Evolutionary conservation across 2,888 invertebrate species (phyloP), one percentile per base, ranked within the genome.

Genomic region (Heteromurus nitidus): DNA sequence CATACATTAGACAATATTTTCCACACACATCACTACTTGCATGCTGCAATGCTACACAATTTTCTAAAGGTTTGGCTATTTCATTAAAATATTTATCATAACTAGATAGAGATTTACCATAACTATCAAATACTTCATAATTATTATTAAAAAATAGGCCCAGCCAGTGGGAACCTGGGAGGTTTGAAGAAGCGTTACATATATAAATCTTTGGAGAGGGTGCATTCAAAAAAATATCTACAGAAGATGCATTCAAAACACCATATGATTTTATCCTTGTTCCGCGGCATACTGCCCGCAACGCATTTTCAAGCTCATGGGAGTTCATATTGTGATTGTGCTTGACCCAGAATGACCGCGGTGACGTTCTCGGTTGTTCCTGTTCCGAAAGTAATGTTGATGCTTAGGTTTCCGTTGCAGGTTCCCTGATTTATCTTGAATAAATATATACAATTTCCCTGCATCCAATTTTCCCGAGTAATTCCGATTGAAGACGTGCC

Each of bases 91-190:
- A 16, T 13, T 9, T 5, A 13, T 53, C 30, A 47, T 68, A 53
- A 20, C 7, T 22, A 2, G 7, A 31, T 11, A 53, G 3, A n/a
- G 30, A n/a, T 3, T 24, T 11, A 36, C 69, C 69, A 9, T 55
- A 31, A 36, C 13, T 16, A 26, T 69, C 69, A 53, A 73, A 73
- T 20, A 62, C 18, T 20, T 73, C 73, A 11, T 28, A 60, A 47
- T 47, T 44, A 62, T 73, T 31, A 5, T 62, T 47, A 2, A 30
- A 62, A 26, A 20, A 47, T 5, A 73, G 18, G 3, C 28, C 11
- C 7, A 73, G 18, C 69, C 69, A 69, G 22, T 69, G 69, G 2
- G 11, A 5, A 28, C 65, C 65, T 22, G 65, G 65, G 2, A 16
- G 65, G 9, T 5, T 3, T 31, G 20, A 3, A 22, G 1, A 11